A percentile compares a stretch with the other conserved stretches of the same genome.
Evolutionary conservation across 2,888 invertebrate species (phyloP).

Genomic region (Pyrrhia umbra): DNA sequence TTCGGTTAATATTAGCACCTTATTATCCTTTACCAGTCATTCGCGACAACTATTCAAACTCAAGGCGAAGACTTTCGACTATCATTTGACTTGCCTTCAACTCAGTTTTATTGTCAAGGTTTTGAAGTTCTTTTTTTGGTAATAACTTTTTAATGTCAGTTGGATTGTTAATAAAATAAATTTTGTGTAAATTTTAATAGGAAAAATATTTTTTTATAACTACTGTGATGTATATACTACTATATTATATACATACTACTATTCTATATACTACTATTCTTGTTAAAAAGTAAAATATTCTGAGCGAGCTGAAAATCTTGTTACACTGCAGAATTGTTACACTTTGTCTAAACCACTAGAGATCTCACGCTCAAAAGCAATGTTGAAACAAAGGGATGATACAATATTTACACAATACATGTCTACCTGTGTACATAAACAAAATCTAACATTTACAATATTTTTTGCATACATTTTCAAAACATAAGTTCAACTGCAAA

Average conservation of each 20-base stretch:
- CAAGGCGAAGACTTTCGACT: conserved; percentile 51
- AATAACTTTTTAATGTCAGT: conserved; percentile 10
- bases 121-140: not conserved
- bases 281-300: too few relatives aligned
- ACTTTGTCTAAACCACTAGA: conserved; percentile 8
- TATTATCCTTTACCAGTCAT: conserved; percentile 25
- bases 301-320: not conserved
- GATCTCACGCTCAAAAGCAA: conserved; percentile 8
- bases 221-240: too few relatives aligned
- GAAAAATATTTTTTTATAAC: not conserved
- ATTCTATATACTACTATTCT: too few relatives aligned
- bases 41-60: conserved; percentile 22
- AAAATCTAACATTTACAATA: not conserved
- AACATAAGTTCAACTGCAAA: conserved; percentile 22
- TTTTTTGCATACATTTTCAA: conserved; percentile 13
- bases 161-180: not conserved
- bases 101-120: conserved; percentile 25
- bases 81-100: conserved; percentile 48
- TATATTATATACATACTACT: too few relatives aligned
- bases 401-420: not conserved
- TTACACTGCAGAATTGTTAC: not conserved
- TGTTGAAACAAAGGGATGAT: conserved; percentile 14
- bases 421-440: not conserved
- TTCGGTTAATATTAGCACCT: conserved; percentile 22
- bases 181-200: too few relatives aligned